phyloP scores from a whole-genome alignment of 1,140 invertebrate genomes.

The Pemphigus obesinymphae region DNA sequence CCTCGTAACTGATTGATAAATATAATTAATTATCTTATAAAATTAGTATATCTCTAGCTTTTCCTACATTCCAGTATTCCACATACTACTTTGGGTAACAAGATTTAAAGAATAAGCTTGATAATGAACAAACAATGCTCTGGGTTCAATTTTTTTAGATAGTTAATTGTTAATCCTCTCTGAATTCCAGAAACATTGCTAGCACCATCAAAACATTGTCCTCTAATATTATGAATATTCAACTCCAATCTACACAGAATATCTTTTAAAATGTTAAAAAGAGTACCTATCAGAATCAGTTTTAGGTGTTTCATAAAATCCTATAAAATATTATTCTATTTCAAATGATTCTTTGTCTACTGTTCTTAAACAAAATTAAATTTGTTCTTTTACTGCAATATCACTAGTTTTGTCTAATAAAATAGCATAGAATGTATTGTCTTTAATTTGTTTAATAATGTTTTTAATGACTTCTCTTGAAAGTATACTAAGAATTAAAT shows the following conservation, averaged over 20 bases:
- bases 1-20: neutral
- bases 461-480: neutral
- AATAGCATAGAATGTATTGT: slow-evolving; percentile 31
- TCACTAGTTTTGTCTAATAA: slow-evolving; percentile 38
- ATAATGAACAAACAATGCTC: slow-evolving; percentile 42
- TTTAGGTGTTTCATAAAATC: slow-evolving; percentile 42
- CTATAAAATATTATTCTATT: slow-evolving; percentile 39
- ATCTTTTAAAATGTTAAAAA: slow-evolving; percentile 42
- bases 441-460: slow-evolving; percentile 16
- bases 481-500: neutral
- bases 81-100: neutral
- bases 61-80: slow-evolving; percentile 26
- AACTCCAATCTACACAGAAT: slow-evolving; percentile 37
- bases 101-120: slow-evolving; percentile 41
- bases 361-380: slow-evolving; percentile 37
- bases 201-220: slow-evolving; percentile 42
- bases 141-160: slow-evolving; percentile 33
- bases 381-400: slow-evolving; percentile 33
- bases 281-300: slow-evolving; percentile 38
- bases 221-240: slow-evolving; percentile 38
- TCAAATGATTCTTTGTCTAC: slow-evolving; percentile 37
- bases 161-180: slow-evolving; percentile 33
- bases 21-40: slow-evolving; percentile 14
- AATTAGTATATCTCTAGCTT: slow-evolving; percentile 35
- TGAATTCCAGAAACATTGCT: slow-evolving; percentile 39